Evolutionary conservation across 1,140 invertebrate species (phyloP), one percentile per base, ranked within the genome.

Genomic region (Oedothorax gibbosus): DNA sequence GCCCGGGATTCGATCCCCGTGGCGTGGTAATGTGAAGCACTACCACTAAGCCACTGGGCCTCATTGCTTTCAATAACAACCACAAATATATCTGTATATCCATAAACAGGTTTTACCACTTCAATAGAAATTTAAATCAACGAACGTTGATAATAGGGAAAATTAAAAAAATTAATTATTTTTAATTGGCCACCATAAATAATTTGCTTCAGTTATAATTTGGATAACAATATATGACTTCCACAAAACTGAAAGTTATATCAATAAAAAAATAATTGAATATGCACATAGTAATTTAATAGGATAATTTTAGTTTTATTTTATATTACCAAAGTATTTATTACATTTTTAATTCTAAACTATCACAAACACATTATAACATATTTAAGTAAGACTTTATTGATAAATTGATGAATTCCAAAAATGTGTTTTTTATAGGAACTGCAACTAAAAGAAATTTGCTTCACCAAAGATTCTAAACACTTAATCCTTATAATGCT

Each of bases 391-490:
- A 57, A 35, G 57, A 20, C 18, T 18, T 56, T 57, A 7, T 57
- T 57, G 20, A 15, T 57, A 11, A 21, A 35, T 9, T 64, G 8
- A 7, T 54, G 14, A 20, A 49, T 10, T 64, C n/a, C 20, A 66
- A 73, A 35, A 35, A 35, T 76, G 12, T 11, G 6, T 54, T 65
- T 81, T 73, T n/a, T n/a, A n/a, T 21, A 82, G 80, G 35, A 50
- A 56, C 57, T 82, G 20, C 68, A 64, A 20, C 21, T 82, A 14
- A 82, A 64, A n/a, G 65, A 82, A 35, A 51, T 73, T 5, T 82
- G 80, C 20, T n/a, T 62, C 8, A 54, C 69, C 35, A 62, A 51
- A 6, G 51, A 73, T 64, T 57, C 35, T 50, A 53, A 53, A 65
- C 64, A 64, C 20, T 73, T 82, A 54, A 50, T 73, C 9, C 12